Evolutionary conservation across 2,113 vertebrate genomes (phyloP).

Genomic region (Leuciscus idus): DNA sequence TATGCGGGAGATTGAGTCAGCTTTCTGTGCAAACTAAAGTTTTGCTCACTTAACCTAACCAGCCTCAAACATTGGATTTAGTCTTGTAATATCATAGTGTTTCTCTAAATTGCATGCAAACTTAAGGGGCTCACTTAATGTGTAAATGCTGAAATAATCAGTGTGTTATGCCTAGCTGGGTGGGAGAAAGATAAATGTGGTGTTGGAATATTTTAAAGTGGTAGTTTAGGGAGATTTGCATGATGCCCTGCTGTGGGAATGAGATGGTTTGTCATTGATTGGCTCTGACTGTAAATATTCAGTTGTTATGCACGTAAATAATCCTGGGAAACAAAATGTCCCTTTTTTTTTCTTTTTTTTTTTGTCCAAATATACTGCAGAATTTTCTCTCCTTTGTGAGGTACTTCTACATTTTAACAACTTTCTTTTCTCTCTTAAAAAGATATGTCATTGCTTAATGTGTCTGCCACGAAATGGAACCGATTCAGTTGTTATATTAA

Average conservation of each 20-base stretch:
- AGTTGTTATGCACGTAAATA: constrained; percentile 51
- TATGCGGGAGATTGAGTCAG: not conserved
- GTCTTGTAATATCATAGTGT: constrained; percentile 35
- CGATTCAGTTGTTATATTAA: not conserved
- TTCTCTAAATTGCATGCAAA: constrained; percentile 46
- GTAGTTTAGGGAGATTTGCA: constrained; percentile 34
- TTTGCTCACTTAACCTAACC: constrained; percentile 23
- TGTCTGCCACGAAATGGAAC: not conserved
- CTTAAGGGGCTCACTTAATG: constrained; percentile 38
- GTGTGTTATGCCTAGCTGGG: constrained; percentile 40
- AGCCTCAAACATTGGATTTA: constrained; percentile 39
- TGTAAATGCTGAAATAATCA: constrained; percentile 39
- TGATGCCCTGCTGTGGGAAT: constrained; percentile 41
- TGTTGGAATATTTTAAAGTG: constrained; percentile 19
- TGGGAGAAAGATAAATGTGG: constrained; percentile 38
- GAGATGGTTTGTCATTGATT: constrained; percentile 33
- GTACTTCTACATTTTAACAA: not conserved
- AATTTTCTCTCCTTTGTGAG: not conserved
- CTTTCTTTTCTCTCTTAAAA: not conserved
- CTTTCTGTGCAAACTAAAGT: not conserved
- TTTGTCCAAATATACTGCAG: not conserved
- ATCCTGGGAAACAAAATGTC: not conserved
- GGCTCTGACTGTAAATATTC: constrained; percentile 49
- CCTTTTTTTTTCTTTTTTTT: too few relatives aligned
- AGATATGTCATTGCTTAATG: not conserved